These are phyloP conservation scores for Trissolcus brochymenae DNA, from an alignment of 2,888 invertebrate genomes.

Conservation along the genomic window DNA sequence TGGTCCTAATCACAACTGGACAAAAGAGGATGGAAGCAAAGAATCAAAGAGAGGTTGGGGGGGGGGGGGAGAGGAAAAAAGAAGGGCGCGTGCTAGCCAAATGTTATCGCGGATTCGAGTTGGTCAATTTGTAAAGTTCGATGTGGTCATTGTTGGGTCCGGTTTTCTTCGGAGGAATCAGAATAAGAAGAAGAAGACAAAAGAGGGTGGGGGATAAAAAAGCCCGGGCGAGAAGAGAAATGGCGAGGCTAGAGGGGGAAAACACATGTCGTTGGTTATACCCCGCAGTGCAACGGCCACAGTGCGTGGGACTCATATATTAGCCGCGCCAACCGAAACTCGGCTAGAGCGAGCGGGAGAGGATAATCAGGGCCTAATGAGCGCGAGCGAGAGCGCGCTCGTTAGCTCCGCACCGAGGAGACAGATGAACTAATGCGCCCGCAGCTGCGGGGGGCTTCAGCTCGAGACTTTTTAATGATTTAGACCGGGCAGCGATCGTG, in stretches of 20 bases:
- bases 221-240: conserved; percentile 57
- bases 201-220: conserved; percentile 45
- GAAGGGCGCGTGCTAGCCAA: conserved; percentile 41
- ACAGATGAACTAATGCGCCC: conserved; percentile 74
- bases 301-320: conserved; percentile 75
- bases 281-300: conserved; percentile 72
- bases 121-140: conserved; percentile 46
- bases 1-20: conserved; percentile 21
- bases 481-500: conserved; percentile 64
- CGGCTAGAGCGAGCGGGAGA: conserved; percentile 55
- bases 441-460: conserved; percentile 70
- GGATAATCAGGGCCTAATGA: conserved; percentile 28
- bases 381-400: conserved; percentile 52
- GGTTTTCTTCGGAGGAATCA: conserved; percentile 30
- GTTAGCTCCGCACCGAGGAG: conserved; percentile 67
- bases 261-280: conserved; percentile 76
- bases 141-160: conserved; percentile 28
- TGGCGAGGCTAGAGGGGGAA: conserved; percentile 64
- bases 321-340: conserved; percentile 68
- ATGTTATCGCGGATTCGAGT: conserved; percentile 44
- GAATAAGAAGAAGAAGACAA: conserved; percentile 52
- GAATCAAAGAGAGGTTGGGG: too few relatives aligned
- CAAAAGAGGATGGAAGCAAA: conserved; percentile 2
- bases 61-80: conserved; percentile 10
- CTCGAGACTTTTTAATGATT: conserved; percentile 73